Evolutionary conservation across 2,113 vertebrate species (phyloP).

Genomic region (Eclectus roratus): DNA sequence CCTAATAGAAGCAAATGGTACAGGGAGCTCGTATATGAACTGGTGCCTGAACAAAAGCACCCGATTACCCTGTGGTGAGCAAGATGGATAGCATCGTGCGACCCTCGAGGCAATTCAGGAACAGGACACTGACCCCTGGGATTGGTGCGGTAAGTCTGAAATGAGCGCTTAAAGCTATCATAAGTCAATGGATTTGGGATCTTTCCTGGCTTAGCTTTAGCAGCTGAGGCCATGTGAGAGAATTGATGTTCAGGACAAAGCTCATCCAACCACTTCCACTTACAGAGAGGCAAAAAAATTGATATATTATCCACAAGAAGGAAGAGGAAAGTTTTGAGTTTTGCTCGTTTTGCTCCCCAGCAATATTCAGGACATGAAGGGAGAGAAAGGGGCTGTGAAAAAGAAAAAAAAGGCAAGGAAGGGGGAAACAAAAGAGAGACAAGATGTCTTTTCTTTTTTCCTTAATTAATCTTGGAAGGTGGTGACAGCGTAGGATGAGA

Average conservation of each 20-base stretch:
- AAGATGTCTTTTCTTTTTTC: constrained; percentile 54
- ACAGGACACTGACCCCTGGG: background rate
- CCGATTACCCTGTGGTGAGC: fast-evolving
- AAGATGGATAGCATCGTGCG: fast-evolving
- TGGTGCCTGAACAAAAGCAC: background rate
- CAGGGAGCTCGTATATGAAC: background rate
- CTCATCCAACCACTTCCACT: background rate
- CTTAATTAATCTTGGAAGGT: constrained; percentile 71
- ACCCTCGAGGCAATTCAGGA: background rate
- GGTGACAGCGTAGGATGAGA: constrained; percentile 65
- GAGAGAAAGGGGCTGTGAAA: background rate
- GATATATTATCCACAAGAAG: background rate
- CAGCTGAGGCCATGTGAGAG: background rate
- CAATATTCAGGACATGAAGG: background rate
- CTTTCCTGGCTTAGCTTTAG: background rate
- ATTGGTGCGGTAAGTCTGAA: background rate
- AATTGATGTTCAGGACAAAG: constrained; percentile 9
- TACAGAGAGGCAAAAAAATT: background rate
- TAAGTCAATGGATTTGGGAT: background rate
- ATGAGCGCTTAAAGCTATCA: fast-evolving
- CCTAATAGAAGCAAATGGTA: background rate
- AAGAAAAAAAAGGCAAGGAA: background rate
- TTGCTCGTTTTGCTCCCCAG: constrained; percentile 12
- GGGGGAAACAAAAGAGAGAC: constrained; percentile 36
- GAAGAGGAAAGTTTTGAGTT: background rate